Conservation (phyloP, 2,888 invertebrate genomes). For the Aromia moschata region DNA sequence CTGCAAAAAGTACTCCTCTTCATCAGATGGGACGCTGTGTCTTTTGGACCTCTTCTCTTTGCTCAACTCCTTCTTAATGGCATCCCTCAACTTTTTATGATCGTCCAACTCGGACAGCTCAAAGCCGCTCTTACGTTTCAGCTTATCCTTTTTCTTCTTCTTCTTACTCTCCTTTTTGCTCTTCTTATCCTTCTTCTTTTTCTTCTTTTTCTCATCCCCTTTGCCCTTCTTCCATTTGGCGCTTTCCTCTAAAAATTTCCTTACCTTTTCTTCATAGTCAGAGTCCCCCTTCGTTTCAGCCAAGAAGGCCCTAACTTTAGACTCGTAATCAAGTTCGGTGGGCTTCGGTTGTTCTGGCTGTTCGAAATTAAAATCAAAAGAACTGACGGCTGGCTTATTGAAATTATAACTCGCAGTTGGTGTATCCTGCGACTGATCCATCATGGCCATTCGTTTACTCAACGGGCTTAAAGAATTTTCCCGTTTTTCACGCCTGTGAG, state of each 20-base stretch:
- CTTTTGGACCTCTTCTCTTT: constrained; percentile 60
- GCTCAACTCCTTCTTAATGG: constrained; percentile 69
- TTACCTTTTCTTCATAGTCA: constrained; percentile 85
- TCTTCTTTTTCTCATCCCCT: constrained; percentile 71
- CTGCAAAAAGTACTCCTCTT: constrained; percentile 64
- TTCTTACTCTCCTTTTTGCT: constrained; percentile 79
- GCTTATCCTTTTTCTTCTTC: constrained; percentile 78
- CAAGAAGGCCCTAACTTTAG: constrained; percentile 71
- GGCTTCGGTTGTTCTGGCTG: constrained; percentile 55
- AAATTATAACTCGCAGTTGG: constrained; percentile 72
- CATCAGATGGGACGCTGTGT: constrained; percentile 58
- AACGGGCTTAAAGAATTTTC: constrained; percentile 82
- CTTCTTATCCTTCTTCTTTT: constrained; percentile 66
- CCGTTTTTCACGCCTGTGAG: constrained; percentile 66
- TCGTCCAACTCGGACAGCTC: constrained; percentile 73
- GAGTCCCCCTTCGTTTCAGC: constrained; percentile 82
- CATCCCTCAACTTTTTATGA: constrained; percentile 73
- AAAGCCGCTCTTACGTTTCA: constrained; percentile 69
- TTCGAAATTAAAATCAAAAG: constrained; percentile 64
- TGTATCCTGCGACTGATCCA: constrained; percentile 67
- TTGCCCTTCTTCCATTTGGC: constrained; percentile 80
- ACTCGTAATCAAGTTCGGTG: constrained; percentile 50
- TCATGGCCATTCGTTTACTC: constrained; percentile 83
- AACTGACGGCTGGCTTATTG: constrained; percentile 73
- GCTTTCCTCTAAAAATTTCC: constrained; percentile 86